Evolutionary conservation across 2,797 vertebrate genomes (phyloP), one percentile per base, ranked within the genome.

Genomic region (Pseudomugil tenellus): DNA sequence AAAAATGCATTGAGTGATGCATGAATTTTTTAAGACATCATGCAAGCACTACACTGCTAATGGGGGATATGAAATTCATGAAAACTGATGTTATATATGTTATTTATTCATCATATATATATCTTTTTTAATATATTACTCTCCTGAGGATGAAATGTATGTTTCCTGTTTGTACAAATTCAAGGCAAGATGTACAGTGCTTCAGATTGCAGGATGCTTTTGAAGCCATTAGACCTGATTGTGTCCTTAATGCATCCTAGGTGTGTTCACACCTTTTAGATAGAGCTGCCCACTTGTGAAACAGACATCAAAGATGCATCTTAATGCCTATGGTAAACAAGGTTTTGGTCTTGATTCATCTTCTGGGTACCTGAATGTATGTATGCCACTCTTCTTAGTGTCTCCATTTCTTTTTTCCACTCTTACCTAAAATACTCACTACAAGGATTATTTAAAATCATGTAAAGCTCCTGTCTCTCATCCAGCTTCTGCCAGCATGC

Each of bases 381-480:
- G 35, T 68, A 55, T 62, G 34, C 28, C n/a, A 7, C 46, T 54
- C 64, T 41, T 49, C 41, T 77, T n/a, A 31, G 0, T n/a, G 37
- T 55, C 51, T 67, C 37, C 11, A 32, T 9, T 73, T 58, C 37
- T 43, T 52, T 70, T 10, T 64, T 26, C n/a, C 37, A n/a, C 48
- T 39, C 19, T 72, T 28, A 16, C 55, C 21, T 14, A 25, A 73
- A 61, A 68, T 49, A 64, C 74, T 67, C 61, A 60, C 37, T 68
- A 39, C 34, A 57, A 28, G 25, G 60, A 69, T 60, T 58, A 76
- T 84, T 85, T 72, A 49, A 67, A 73, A 70, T 65, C 58, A 63
- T 62, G 61, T 76, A 83, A 84, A 54, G 54, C 56, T 76, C 31
- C 67, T 14, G 65, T 73, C 72, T 75, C 21, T 62, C 67, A 58